phyloP scores from a whole-genome alignment of 1,140 invertebrate genomes.

The Heliconius nattereri region DNA sequence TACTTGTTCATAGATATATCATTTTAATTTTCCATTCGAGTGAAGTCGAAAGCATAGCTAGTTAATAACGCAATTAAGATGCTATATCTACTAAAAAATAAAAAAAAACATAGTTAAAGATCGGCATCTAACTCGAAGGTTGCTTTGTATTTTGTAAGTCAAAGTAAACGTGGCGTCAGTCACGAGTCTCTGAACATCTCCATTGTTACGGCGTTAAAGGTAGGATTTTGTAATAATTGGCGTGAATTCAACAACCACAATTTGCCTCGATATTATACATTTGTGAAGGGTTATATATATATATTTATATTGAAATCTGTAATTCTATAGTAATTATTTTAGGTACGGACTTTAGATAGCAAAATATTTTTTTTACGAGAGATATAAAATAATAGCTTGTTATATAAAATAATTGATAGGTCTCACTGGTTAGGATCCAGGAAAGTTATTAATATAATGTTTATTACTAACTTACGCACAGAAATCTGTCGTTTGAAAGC shows the following conservation, averaged over 20 bases:
- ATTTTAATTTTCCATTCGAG: no score
- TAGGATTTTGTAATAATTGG: conserved; percentile 25
- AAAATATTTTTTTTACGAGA: neutral
- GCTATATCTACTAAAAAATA: neutral
- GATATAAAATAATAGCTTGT: no score
- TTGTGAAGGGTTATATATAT: neutral
- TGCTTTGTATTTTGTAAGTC: conserved; percentile 23
- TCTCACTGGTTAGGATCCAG: no score
- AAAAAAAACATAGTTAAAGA: no score
- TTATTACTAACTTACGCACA: no score
- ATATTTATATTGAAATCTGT: neutral
- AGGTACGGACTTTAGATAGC: neutral
- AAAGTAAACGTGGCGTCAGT: conserved; percentile 24
- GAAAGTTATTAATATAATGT: no score
- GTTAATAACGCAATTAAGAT: neutral
- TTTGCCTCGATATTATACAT: neutral
- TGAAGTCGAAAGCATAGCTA: no score
- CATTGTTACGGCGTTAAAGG: conserved; percentile 20
- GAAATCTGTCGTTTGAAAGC: no score
- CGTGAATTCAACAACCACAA: conserved; percentile 3
- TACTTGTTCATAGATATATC: no score
- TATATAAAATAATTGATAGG: no score
- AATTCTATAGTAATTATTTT: neutral
- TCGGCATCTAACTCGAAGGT: conserved; percentile 11
- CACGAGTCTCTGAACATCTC: conserved; percentile 26